Evolutionary conservation across 2,888 invertebrate species (phyloP), one percentile per base, ranked within the genome.

Genomic region (Mythimna loreyi): DNA sequence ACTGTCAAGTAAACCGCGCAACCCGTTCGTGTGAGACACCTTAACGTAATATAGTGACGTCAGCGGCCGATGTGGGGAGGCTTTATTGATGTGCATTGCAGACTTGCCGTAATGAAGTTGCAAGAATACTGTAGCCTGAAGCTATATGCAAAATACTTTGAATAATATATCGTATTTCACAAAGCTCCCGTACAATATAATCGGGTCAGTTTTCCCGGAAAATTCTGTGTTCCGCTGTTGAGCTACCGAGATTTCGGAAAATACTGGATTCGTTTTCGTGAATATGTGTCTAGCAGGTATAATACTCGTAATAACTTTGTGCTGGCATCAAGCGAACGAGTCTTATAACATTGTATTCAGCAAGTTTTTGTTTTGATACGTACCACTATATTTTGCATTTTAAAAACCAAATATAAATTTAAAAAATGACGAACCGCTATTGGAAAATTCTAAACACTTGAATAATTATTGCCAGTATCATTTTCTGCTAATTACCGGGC

Each of bases 1-100:
- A 80, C 82, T 86, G 85, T 86, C 86, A 86, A 85, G 85, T 84
- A 75, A 82, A 86, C 68, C 71, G 78, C 82, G 83, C 82, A 81
- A 82, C 84, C 84, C 71, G 43, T 73, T 72, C 67, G 78, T 83
- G 81, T 81, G 81, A 77, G 70, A 81, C 81, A 81, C 77, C 78
- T 78, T 71, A 70, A 56, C 59, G 56, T 66, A 66, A 78, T 81
- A 63, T 81, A 78, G 66, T 55, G 63, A 78, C 66, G 78, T 78
- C 78, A 78, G 57, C 65, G 59, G 65, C 64, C 55, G 33, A 61
- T 70, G 77, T 64, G 71, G 77, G 52, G 36, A 53, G 63, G 53
- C 66, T 63, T 78, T 78, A 78, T 78, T 78, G 82, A 81, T 81
- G 78, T 81, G 78, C 78, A 58, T 61, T 78, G 78, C 66, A 78